Evolutionary conservation across 1,140 invertebrate species (phyloP).

Genomic region (Drosophila asahinai): DNA sequence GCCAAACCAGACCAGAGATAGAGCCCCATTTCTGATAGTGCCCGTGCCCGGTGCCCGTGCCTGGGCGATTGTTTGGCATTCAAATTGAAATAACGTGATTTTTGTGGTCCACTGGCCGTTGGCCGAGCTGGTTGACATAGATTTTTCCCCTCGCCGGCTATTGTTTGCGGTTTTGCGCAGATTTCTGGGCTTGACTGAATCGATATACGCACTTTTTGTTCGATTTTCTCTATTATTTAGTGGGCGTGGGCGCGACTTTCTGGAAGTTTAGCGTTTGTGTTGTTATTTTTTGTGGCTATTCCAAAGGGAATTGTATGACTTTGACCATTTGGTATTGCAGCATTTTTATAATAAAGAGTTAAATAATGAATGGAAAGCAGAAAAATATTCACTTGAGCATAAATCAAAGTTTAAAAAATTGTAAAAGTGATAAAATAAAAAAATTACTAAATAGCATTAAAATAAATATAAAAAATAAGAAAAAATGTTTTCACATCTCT

Average conservation of each 20-base stretch:
- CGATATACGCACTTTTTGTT: slow-evolving; percentile 70
- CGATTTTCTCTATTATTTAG: slow-evolving; percentile 30
- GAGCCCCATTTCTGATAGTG: slow-evolving; percentile 51
- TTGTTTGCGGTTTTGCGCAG: slow-evolving; percentile 80
- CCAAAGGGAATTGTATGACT: slow-evolving; percentile 15
- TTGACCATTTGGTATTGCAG: slow-evolving; percentile 6
- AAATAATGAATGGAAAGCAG: background rate
- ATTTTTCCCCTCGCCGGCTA: slow-evolving; percentile 56
- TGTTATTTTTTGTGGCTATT: slow-evolving; percentile 13
- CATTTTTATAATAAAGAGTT: background rate
- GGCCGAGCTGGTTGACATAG: slow-evolving; percentile 60
- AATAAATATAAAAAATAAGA: background rate
- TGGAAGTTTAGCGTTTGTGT: slow-evolving; percentile 11
- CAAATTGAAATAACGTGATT: slow-evolving; percentile 83
- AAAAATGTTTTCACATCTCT: background rate
- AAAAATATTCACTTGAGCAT: background rate
- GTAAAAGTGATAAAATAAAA: too few relatives aligned
- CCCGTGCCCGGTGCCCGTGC: slow-evolving; percentile 1
- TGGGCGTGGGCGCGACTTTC: slow-evolving; percentile 59
- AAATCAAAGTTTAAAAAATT: background rate
- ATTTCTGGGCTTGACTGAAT: slow-evolving; percentile 70
- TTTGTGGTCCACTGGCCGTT: slow-evolving; percentile 69
- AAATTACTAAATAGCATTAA: background rate
- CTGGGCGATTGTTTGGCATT: slow-evolving; percentile 67
- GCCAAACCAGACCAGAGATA: slow-evolving; percentile 56